phyloP scores from a whole-genome alignment of 2,888 invertebrate species.

The Leucophora obtusa region DNA sequence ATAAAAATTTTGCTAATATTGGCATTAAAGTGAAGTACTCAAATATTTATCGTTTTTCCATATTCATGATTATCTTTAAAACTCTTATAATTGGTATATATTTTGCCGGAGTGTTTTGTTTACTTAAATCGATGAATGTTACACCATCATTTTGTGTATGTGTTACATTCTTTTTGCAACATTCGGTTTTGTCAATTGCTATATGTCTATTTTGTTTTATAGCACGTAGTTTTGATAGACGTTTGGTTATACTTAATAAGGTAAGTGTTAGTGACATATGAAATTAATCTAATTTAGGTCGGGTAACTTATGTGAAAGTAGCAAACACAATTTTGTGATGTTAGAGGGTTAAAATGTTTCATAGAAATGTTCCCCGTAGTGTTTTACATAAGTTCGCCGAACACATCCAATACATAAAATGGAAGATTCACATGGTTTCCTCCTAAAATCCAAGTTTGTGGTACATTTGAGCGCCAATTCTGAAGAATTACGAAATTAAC shows the following conservation, averaged over 20 bases:
- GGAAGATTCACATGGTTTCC: too few relatives aligned
- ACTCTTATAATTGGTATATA: conserved; percentile 72
- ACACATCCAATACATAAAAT: too few relatives aligned
- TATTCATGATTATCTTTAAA: conserved; percentile 72
- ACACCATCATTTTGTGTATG: conserved; percentile 74
- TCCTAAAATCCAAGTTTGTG: too few relatives aligned
- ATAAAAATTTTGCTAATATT: conserved; percentile 73
- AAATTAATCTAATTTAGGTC: background rate
- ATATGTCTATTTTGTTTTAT: conserved; percentile 75
- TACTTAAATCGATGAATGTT: conserved; percentile 72
- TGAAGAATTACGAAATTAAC: too few relatives aligned
- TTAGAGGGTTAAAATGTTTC: too few relatives aligned
- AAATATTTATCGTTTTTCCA: conserved; percentile 73
- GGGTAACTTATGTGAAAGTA: too few relatives aligned
- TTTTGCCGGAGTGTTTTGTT: conserved; percentile 73
- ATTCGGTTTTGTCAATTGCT: conserved; percentile 75
- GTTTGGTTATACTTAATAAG: conserved; percentile 76
- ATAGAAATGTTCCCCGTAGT: too few relatives aligned
- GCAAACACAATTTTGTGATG: too few relatives aligned
- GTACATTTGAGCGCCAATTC: too few relatives aligned
- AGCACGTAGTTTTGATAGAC: conserved; percentile 74
- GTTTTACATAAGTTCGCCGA: too few relatives aligned
- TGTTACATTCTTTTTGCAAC: conserved; percentile 75
- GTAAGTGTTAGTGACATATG: conserved; percentile 65
- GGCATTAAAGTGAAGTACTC: conserved; percentile 75